phyloP scores from a whole-genome alignment of 2,888 invertebrate genomes.

The Ormyrus thymus region DNA sequence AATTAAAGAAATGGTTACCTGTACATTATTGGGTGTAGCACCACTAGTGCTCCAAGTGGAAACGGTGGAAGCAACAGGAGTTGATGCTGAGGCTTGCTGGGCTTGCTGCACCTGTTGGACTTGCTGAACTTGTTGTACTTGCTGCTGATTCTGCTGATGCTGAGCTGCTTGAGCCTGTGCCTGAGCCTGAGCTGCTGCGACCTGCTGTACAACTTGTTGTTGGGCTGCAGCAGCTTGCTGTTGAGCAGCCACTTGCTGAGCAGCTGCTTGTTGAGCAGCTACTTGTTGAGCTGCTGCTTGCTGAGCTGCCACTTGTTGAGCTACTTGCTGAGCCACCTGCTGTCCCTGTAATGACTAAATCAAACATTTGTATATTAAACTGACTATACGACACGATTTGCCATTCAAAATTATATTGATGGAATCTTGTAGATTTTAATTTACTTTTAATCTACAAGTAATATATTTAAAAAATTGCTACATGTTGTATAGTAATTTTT shows the following conservation, averaged over 20 bases:
- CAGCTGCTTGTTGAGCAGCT: constrained; percentile 63
- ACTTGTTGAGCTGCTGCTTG: constrained; percentile 66
- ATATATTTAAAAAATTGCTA: too few species aligned
- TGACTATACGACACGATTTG: too few species aligned
- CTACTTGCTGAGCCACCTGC: constrained; percentile 66
- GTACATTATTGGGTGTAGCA: constrained; percentile 71
- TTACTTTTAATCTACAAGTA: too few species aligned
- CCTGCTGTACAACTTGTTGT: constrained; percentile 62
- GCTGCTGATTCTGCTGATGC: constrained; percentile 65
- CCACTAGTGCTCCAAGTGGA: constrained; percentile 72
- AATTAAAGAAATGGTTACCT: constrained; percentile 62
- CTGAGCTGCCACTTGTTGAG: constrained; percentile 60
- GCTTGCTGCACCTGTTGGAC: constrained; percentile 65
- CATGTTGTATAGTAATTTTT: too few species aligned
- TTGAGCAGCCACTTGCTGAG: constrained; percentile 61
- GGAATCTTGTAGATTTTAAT: too few species aligned
- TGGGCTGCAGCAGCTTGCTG: constrained; percentile 65
- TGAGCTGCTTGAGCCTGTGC: constrained; percentile 58
- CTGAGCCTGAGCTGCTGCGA: constrained; percentile 59
- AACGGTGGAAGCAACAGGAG: constrained; percentile 68
- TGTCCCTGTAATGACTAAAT: constrained; percentile 66
- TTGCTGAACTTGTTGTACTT: constrained; percentile 61
- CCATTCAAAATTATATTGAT: too few species aligned
- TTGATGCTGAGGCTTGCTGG: constrained; percentile 69
- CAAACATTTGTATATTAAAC: too few species aligned